Evolutionary conservation across 1,140 invertebrate species (phyloP), one percentile per base, ranked within the genome.

Genomic region (Hydropsyche tenuis): DNA sequence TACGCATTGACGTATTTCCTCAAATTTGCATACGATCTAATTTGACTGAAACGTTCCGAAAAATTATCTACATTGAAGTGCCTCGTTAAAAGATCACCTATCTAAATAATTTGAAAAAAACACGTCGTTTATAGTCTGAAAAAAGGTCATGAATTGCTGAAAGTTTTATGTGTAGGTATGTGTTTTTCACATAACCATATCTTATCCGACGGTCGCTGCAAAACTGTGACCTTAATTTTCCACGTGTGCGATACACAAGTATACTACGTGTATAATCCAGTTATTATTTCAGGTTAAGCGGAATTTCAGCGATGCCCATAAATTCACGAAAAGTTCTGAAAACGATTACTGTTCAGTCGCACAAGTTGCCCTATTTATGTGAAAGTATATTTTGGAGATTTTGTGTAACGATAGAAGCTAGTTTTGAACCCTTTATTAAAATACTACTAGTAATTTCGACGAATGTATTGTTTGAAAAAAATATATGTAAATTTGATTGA

Each of bases 151-250:
- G 45, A 46, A 12, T 16, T 46, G 45, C 45, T 46, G 45, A 46
- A 46, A 46, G 18, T 4, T 46, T n/a, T 16, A 4, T 16, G 11
- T 46, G 18, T 12, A 46, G 14, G 2, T 12, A 1, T 53, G 16
- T 53, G 48, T 53, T 53, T 53, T 16, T 53, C 46, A 48, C 46
- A 14, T 20, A 53, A 20, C 48, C 5, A 16, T 63, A 63, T 63
- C 60, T 66, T 66, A 22, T 46, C 64, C 37, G 37, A 27, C 23
- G 62, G 30, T 42, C 22, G 64, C 66, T 48, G 43, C 27, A 69
- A 69, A 69, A 69, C 22, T 51, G 66, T 69, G 66, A 53, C 66
- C 66, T 69, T 48, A 69, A 69, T 69, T 69, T 53, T 51, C 23
- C 27, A 53, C 48, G 48, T 53, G 16, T 43, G 3, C 30, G 30